Percentiles rank a stretch among this genome's conserved stretches.
phyloP scores from a whole-genome alignment of 2,888 invertebrate species.

The Philhelius pedissequus region DNA sequence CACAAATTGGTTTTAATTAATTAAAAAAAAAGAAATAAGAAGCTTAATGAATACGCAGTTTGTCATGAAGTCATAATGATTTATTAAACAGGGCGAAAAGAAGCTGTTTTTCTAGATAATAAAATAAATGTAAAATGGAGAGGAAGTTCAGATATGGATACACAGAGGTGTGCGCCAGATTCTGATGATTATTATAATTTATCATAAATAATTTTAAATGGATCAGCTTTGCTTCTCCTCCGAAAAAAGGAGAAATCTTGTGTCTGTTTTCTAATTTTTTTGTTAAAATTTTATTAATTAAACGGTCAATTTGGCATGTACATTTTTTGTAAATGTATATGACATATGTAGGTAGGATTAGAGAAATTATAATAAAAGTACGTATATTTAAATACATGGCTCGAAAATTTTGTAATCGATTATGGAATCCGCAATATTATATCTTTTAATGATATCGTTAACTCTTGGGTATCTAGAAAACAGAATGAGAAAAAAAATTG shows the following conservation, averaged over 20 bases:
- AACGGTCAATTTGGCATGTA: too few species aligned
- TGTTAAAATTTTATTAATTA: neutral
- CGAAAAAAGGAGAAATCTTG: neutral
- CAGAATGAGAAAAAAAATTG: too few species aligned
- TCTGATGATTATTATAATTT: neutral
- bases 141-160: neutral
- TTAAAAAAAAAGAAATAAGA: conserved; percentile 21
- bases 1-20: conserved; percentile 42
- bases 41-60: conserved; percentile 29
- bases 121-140: neutral
- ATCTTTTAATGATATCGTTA: too few species aligned
- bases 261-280: too few species aligned
- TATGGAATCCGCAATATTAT: too few species aligned
- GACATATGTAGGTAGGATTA: too few species aligned
- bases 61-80: conserved; percentile 10
- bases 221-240: neutral
- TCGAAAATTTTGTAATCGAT: too few species aligned
- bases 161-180: neutral
- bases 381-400: too few species aligned
- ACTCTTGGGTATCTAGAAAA: too few species aligned
- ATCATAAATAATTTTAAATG: neutral
- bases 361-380: too few species aligned
- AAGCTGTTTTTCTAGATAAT: too few species aligned
- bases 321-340: too few species aligned
- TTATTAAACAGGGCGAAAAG: conserved; percentile 10